Conservation (phyloP, 2,797 vertebrate genomes). For the Alectoris magna region DNA sequence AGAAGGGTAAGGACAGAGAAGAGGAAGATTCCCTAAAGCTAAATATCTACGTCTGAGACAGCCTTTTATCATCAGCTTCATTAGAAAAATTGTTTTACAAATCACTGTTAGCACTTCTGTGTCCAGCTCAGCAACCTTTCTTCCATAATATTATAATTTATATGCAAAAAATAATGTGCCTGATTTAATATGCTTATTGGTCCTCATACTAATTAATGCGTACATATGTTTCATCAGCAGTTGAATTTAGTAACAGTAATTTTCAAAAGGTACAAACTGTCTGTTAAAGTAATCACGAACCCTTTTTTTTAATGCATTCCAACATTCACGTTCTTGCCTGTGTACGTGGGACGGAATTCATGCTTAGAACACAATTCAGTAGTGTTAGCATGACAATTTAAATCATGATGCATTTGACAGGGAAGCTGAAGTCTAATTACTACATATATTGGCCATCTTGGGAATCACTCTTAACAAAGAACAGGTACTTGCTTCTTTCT, state of each 20-base stretch:
- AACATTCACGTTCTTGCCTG: background rate
- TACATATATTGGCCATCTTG: background rate
- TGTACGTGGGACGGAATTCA: background rate
- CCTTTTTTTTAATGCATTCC: background rate
- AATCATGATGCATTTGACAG: background rate
- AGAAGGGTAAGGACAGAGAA: background rate
- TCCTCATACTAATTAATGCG: slow-evolving; percentile 68
- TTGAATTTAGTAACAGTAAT: slow-evolving; percentile 65
- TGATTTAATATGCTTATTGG: slow-evolving; percentile 63
- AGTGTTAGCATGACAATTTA: background rate
- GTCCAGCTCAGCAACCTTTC: slow-evolving; percentile 30
- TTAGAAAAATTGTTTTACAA: slow-evolving; percentile 14
- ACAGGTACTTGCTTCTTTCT: background rate
- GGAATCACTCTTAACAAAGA: background rate
- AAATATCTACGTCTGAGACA: background rate
- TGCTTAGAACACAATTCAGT: background rate
- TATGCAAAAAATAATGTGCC: slow-evolving; percentile 58
- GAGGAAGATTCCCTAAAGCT: background rate
- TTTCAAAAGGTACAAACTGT: slow-evolving; percentile 55
- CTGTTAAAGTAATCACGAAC: slow-evolving; percentile 44
- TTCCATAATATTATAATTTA: slow-evolving; percentile 60
- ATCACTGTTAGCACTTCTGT: slow-evolving; percentile 12
- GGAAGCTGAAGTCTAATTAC: background rate
- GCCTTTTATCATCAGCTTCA: background rate
- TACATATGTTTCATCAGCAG: slow-evolving; percentile 61